Conservation (phyloP, 2,888 invertebrate genomes). For the Drosophila dives region DNA sequence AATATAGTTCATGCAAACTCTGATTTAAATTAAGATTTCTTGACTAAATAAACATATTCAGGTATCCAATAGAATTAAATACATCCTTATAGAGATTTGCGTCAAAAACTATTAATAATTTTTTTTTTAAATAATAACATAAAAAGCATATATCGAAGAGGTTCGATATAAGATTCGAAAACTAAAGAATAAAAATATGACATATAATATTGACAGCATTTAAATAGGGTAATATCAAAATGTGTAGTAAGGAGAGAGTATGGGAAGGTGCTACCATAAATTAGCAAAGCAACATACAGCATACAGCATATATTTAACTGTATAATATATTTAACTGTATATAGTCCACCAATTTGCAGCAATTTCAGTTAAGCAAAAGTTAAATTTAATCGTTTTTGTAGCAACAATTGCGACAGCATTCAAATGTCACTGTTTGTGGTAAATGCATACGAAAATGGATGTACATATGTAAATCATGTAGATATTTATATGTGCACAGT, state of each 20-base stretch:
- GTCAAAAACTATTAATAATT: no score
- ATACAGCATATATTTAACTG: not conserved
- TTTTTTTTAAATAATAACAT: not conserved
- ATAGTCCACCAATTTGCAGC: not conserved
- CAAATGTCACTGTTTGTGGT: slow-evolving; percentile 15
- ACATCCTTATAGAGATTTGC: not conserved
- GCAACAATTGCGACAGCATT: slow-evolving; percentile 6
- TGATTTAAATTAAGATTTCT: not conserved
- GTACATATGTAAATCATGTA: not conserved
- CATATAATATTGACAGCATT: not conserved
- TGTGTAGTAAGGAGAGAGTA: not conserved
- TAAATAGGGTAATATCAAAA: not conserved
- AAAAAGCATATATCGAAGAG: not conserved
- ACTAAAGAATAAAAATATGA: not conserved
- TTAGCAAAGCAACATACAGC: no score
- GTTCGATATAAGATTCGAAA: no score
- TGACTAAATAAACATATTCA: not conserved
- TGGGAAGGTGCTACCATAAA: not conserved
- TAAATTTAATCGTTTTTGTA: slow-evolving; percentile 4
- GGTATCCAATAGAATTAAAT: no score
- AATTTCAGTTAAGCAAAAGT: not conserved
- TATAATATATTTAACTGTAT: not conserved
- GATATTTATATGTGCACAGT: not conserved
- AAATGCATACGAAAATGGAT: slow-evolving; percentile 2
- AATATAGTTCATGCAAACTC: not conserved